Evolutionary conservation across 2,113 vertebrate genomes (phyloP), one percentile per base, ranked within the genome.

Genomic region (Cairina moschata): DNA sequence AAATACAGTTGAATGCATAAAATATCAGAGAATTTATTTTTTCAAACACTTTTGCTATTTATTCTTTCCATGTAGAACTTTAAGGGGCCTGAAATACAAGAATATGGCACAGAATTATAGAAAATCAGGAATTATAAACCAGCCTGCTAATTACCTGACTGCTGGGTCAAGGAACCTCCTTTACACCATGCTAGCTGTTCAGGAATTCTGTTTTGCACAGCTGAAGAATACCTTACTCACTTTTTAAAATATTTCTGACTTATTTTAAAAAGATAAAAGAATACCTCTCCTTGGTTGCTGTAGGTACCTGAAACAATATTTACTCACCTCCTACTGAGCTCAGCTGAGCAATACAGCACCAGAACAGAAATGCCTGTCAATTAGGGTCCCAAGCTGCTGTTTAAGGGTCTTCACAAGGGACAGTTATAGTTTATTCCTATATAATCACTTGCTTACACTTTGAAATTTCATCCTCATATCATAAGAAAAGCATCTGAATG

Each of bases 401-500:
- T 26, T 90, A 84, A 1, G 31, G 62, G 48, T 65, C 66, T 88
- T 90, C 83, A 86, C 38, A 91, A 83, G 52, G 38, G 85, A 91
- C 52, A 91, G 83, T 32, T 71, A 50, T 12, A 72, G 68, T 73
- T 92, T 87, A 92, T 87, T 91, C 38, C 73, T 68, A 63, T 4
- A 48, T 81, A 94, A 92, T 69, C 11, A 0, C n/a, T 67, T 62
- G 12, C 79, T 91, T 81, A 71, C 23, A 73, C 88, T 96, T 93
- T 92, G 90, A 96, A 93, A 96, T 95, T 90, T 90, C 73, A 90
- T 55, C 34, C 34, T 86, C 42, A 4, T 72, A 58, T 75, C 28
- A 1, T 42, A 85, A 56, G 76, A 86, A 93, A 92, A 93, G 79
- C 60, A 90, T 68, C 54, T 91, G 76, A 91, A 95, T 95, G 94